Conservation (phyloP, 2,888 invertebrate species). For the Ommatoiulus sabulosus region DNA sequence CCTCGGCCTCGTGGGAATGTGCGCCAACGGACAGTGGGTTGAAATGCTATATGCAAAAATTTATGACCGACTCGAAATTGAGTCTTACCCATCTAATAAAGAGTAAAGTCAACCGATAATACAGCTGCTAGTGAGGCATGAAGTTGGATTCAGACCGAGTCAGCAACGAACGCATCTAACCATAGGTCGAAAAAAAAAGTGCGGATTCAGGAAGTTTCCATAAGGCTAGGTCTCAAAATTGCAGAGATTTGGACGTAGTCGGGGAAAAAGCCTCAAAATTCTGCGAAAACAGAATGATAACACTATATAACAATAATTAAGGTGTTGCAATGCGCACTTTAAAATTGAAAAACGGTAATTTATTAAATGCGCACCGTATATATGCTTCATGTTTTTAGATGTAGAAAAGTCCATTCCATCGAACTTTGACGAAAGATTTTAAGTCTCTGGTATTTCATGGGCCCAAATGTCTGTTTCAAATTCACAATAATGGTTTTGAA, state of each 20-base stretch:
- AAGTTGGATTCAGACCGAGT: conserved; percentile 11
- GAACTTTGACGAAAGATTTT: too few species aligned
- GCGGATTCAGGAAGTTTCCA: neutral
- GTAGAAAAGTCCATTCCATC: too few species aligned
- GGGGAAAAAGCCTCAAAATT: neutral
- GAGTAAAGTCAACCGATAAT: conserved; percentile 37
- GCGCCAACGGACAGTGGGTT: neutral
- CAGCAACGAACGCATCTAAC: neutral
- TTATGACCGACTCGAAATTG: conserved; percentile 29
- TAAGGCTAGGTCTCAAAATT: neutral
- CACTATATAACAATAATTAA: too few species aligned
- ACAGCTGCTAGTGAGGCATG: conserved; percentile 41
- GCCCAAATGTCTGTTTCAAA: too few species aligned
- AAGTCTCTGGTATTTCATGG: too few species aligned
- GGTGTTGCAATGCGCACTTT: too few species aligned
- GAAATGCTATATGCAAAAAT: neutral
- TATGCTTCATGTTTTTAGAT: too few species aligned
- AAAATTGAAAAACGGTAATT: too few species aligned
- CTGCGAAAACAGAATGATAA: neutral
- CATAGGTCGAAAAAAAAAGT: neutral
- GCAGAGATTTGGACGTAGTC: neutral
- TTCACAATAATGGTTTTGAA: too few species aligned
- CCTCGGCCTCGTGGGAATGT: neutral
- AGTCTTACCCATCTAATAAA: conserved; percentile 44
- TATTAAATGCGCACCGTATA: too few species aligned